These are phyloP conservation scores for Poecilia gillii DNA, from an alignment of 2,797 vertebrate genomes.

Conservation along the genomic window DNA sequence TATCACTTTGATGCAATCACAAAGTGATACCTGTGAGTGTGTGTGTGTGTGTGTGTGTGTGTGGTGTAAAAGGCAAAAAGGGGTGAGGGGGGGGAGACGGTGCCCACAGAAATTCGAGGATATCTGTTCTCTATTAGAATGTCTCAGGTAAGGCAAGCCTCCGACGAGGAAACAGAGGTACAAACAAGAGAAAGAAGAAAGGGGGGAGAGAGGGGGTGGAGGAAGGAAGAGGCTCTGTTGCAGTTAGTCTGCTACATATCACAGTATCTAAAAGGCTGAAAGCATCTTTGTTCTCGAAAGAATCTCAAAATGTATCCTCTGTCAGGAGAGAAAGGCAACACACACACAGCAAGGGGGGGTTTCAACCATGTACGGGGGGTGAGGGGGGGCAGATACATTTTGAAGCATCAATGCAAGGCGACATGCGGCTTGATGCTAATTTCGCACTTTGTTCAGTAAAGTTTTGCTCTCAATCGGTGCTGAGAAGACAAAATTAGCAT, in stretches of 20 bases:
- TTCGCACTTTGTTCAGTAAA: slow-evolving; percentile 83
- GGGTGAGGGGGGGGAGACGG: slow-evolving; percentile 68
- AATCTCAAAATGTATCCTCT: slow-evolving; percentile 95
- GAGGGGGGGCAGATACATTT: slow-evolving; percentile 89
- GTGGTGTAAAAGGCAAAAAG: slow-evolving; percentile 8
- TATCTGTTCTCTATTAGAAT: slow-evolving; percentile 99
- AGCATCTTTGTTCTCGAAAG: slow-evolving; percentile 82
- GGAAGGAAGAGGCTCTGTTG: slow-evolving; percentile 77
- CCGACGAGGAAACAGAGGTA: slow-evolving; percentile 82
- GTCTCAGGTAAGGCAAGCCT: slow-evolving; percentile 93
- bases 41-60: slow-evolving; percentile 36
- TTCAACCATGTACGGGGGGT: slow-evolving; percentile 73
- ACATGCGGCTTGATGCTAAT: slow-evolving; percentile 92
- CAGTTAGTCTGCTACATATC: slow-evolving; percentile 88
- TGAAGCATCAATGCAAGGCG: slow-evolving; percentile 91
- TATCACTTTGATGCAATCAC: slow-evolving; percentile 72
- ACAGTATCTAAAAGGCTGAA: slow-evolving; percentile 82
- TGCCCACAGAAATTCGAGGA: slow-evolving; percentile 98
- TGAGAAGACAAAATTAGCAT: slow-evolving; percentile 91
- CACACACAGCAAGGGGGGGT: slow-evolving; percentile 77
- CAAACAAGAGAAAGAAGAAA: slow-evolving; percentile 79
- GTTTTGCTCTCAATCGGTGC: slow-evolving; percentile 77
- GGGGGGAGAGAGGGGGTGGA: not conserved
- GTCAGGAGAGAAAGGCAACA: slow-evolving; percentile 79
- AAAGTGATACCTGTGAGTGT: slow-evolving; percentile 60